Evolutionary conservation across 2,113 vertebrate genomes (phyloP).

Genomic region (Amia ocellicauda): DNA sequence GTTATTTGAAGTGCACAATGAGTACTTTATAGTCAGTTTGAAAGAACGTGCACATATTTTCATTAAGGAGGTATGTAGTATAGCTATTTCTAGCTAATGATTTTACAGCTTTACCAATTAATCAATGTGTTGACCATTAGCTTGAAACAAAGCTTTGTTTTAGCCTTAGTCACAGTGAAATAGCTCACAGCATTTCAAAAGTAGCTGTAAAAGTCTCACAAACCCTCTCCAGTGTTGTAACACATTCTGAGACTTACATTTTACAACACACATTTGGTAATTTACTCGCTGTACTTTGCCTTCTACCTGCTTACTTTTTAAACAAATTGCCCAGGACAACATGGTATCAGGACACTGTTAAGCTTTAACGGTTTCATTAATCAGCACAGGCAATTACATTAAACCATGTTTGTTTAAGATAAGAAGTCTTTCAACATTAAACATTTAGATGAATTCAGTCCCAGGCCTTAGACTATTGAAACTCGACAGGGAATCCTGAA

Average conservation of each 20-base stretch:
- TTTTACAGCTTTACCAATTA: too few relatives aligned
- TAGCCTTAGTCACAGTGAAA: too few relatives aligned
- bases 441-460: conserved; percentile 15
- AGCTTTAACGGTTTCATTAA: background rate
- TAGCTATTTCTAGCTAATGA: too few relatives aligned
- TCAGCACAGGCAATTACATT: background rate
- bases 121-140: too few relatives aligned
- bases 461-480: conserved; percentile 1
- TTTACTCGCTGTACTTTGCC: background rate
- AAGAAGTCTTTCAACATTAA: conserved; percentile 8
- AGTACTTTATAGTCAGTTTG: conserved; percentile 31
- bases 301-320: conserved; percentile 4
- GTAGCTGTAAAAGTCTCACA: too few relatives aligned
- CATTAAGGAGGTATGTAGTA: too few relatives aligned
- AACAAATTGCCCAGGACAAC: conserved; percentile 5
- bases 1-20: conserved; percentile 53
- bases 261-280: background rate
- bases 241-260: too few relatives aligned
- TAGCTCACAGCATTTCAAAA: too few relatives aligned
- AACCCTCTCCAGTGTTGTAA: too few relatives aligned
- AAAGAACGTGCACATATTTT: too few relatives aligned
- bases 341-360: background rate
- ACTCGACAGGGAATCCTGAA: background rate
- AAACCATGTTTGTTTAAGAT: conserved; percentile 30
- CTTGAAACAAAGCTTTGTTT: too few relatives aligned